These are phyloP conservation scores for Florisuga fusca DNA, from an alignment of 2,797 vertebrate genomes.

Conservation along the genomic window DNA sequence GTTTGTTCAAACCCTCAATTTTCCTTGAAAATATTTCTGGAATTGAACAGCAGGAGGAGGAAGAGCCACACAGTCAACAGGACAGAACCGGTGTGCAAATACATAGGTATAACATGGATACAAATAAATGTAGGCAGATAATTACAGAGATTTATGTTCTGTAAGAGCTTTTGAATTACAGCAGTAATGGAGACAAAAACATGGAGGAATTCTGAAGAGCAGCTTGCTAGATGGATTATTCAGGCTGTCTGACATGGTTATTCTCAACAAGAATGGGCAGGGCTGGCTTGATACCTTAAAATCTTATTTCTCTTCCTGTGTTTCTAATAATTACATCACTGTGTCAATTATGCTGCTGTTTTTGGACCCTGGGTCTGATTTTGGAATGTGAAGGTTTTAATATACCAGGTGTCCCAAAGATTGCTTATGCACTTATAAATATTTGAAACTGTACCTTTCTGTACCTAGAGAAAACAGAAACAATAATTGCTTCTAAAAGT, in stretches of 20 bases:
- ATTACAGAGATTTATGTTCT: neutral
- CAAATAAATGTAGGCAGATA: neutral
- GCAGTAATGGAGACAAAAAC: neutral
- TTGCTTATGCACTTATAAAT: neutral
- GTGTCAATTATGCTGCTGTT: neutral
- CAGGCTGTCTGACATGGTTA: neutral
- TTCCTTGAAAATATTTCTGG: neutral
- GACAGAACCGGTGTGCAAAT: neutral
- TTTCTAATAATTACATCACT: neutral
- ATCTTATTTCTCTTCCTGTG: neutral
- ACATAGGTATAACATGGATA: neutral
- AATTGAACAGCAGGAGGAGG: slow-evolving; percentile 12
- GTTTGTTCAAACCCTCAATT: neutral
- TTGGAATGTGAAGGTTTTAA: neutral
- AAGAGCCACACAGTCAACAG: neutral
- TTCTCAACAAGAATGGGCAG: neutral
- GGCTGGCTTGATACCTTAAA: neutral
- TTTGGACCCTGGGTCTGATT: neutral
- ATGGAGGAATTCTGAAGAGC: neutral
- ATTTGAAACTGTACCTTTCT: neutral
- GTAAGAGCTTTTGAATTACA: neutral
- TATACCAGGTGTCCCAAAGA: neutral
- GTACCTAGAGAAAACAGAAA: neutral
- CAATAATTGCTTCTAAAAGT: neutral
- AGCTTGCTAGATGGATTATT: neutral